Evolutionary conservation across 37 sponge, comb jelly and placozoan genomes (phyloP).

Genomic region (Corticium candelabrum): DNA sequence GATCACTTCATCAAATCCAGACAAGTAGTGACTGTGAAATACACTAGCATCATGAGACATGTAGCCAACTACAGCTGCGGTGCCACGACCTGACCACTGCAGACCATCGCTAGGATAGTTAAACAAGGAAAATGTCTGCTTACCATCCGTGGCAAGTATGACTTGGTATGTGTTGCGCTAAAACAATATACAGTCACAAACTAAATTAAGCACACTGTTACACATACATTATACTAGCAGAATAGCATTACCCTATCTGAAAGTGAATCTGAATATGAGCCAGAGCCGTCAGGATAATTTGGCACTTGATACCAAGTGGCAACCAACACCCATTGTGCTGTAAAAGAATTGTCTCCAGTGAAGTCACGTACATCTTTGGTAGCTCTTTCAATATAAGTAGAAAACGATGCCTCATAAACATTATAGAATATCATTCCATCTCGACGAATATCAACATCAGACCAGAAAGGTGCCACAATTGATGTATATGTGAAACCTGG

Average conservation of each 20-base stretch:
- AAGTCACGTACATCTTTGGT: not conserved
- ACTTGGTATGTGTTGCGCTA: conserved; percentile 56
- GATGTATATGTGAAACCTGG: not conserved
- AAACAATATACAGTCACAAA: not conserved
- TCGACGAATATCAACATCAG: conserved; percentile 32
- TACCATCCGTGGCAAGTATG: conserved; percentile 45
- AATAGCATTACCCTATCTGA: too few species aligned
- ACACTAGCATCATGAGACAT: conserved; percentile 14
- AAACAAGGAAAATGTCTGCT: conserved; percentile 39
- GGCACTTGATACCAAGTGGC: conserved; percentile 17
- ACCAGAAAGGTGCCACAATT: conserved; percentile 63
- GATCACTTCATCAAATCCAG: not conserved
- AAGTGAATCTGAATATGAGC: too few species aligned
- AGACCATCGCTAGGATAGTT: conserved; percentile 50
- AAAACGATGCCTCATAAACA: conserved; percentile 7
- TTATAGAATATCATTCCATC: conserved; percentile 32
- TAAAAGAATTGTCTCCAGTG: conserved; percentile 2
- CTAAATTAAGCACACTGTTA: too few species aligned
- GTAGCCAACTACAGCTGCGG: conserved; percentile 39
- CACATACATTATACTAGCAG: too few species aligned
- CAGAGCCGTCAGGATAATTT: not conserved
- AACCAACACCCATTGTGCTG: not conserved
- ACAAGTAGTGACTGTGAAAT: not conserved
- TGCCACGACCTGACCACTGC: conserved; percentile 33
- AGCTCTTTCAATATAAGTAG: not conserved